phyloP scores from a whole-genome alignment of 23 tunicate genomes.

The Trididemnum clinides region DNA sequence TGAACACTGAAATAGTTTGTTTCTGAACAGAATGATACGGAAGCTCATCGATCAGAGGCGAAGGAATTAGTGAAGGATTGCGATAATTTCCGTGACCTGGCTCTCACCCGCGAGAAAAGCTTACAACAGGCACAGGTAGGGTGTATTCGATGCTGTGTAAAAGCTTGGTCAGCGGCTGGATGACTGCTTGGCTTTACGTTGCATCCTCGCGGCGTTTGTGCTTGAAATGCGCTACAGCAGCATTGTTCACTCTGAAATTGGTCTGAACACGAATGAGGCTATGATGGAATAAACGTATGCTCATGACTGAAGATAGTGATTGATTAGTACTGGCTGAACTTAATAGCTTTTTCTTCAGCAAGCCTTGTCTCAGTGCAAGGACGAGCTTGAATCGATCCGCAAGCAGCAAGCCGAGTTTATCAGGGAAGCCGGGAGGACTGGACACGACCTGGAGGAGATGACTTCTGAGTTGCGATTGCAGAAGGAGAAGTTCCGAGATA shows the following conservation, averaged over 20 bases:
- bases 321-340: background rate
- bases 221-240: too few relatives aligned
- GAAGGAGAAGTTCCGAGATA: slow-evolving; percentile 55
- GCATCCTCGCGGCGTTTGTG: too few relatives aligned
- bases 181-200: background rate
- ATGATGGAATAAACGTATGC: too few relatives aligned
- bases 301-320: too few relatives aligned
- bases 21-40: slow-evolving; percentile 34
- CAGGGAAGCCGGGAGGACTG: slow-evolving; percentile 49
- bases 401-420: slow-evolving; percentile 63
- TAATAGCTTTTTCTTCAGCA: slow-evolving; percentile 20
- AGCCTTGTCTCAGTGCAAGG: slow-evolving; percentile 56
- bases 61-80: slow-evolving; percentile 71
- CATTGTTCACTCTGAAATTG: too few relatives aligned
- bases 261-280: too few relatives aligned
- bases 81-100: slow-evolving; percentile 81
- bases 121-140: slow-evolving; percentile 64
- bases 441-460: slow-evolving; percentile 55
- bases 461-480: slow-evolving; percentile 64
- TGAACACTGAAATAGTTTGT: too few relatives aligned
- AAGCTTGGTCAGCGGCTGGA: background rate
- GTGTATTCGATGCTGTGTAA: background rate
- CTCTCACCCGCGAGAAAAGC: slow-evolving; percentile 66
- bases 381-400: slow-evolving; percentile 65
- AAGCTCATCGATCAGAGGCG: slow-evolving; percentile 14